Conservation (phyloP, 2,888 invertebrate genomes). For the Onthophagus sagittarius region DNA sequence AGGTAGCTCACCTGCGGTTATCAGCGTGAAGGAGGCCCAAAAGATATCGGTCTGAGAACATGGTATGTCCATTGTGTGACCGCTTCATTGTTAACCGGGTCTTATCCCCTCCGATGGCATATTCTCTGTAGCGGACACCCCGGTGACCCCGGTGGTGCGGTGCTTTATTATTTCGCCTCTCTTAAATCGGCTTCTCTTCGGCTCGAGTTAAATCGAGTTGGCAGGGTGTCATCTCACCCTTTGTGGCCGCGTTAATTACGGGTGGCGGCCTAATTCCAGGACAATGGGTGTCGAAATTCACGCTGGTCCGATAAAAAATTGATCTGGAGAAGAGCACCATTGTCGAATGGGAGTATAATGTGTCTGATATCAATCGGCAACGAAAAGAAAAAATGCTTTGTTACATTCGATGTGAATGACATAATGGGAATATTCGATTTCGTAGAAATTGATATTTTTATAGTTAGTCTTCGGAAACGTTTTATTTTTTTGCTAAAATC, state of each 20-base stretch:
- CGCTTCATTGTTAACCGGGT: constrained; percentile 19
- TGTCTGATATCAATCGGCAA: not conserved
- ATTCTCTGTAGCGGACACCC: not conserved
- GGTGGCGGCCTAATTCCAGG: constrained; percentile 1
- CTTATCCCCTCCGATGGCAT: not conserved
- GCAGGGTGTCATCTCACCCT: constrained; percentile 11
- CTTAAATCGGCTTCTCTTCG: constrained; percentile 10
- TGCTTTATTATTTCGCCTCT: constrained; percentile 15
- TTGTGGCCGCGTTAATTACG: not conserved
- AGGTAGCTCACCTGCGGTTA: constrained; percentile 40
- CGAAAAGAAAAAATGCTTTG: not conserved
- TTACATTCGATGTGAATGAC: not conserved
- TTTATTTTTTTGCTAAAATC: too few species aligned
- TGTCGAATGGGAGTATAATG: not conserved
- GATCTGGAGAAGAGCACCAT: not conserved
- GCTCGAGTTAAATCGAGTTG: constrained; percentile 5
- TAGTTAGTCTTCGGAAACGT: too few species aligned
- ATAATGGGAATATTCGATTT: not conserved
- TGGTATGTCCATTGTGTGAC: constrained; percentile 24
- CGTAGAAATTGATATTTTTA: not conserved
- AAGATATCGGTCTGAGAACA: constrained; percentile 27
- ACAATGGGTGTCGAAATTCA: constrained; percentile 11
- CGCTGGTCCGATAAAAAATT: constrained; percentile 6
- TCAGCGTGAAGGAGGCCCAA: constrained; percentile 32
- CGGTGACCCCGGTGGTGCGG: not conserved